Evolutionary conservation across 2,888 invertebrate species (phyloP).

Genomic region (Callimorpha dominula): DNA sequence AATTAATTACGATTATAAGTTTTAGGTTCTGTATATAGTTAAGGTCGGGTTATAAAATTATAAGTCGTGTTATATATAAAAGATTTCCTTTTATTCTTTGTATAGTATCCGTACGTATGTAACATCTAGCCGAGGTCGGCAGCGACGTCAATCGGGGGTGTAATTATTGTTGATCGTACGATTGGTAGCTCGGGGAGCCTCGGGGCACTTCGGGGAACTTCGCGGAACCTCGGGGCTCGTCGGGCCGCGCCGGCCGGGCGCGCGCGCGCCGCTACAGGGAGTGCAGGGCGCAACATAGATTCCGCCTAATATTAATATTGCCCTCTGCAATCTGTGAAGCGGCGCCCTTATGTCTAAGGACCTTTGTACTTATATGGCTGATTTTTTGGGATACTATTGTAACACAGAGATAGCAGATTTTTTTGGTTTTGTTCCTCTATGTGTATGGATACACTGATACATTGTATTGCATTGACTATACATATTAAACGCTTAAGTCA

Average conservation of each 20-base stretch:
- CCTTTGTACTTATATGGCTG: slow-evolving; percentile 81
- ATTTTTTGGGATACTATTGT: slow-evolving; percentile 80
- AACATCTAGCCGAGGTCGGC: slow-evolving; percentile 72
- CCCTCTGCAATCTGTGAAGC: slow-evolving; percentile 83
- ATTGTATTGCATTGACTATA: slow-evolving; percentile 58
- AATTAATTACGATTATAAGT: slow-evolving; percentile 67
- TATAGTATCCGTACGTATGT: slow-evolving; percentile 80
- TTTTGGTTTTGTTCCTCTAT: slow-evolving; percentile 87
- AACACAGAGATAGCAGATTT: slow-evolving; percentile 73
- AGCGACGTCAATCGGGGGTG: slow-evolving; percentile 50
- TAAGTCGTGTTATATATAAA: slow-evolving; percentile 84
- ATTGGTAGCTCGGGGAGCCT: slow-evolving; percentile 24
- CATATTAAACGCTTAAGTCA: slow-evolving; percentile 76
- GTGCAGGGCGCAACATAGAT: slow-evolving; percentile 81
- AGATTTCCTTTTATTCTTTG: slow-evolving; percentile 81
- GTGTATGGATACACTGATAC: slow-evolving; percentile 83
- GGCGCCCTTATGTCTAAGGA: slow-evolving; percentile 68
- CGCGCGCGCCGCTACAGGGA: slow-evolving; percentile 76
- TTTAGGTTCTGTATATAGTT: slow-evolving; percentile 75
- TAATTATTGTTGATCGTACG: slow-evolving; percentile 54
- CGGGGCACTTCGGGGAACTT: background rate
- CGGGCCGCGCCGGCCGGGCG: slow-evolving; percentile 52
- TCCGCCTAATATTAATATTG: slow-evolving; percentile 86
- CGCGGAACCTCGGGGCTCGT: background rate
- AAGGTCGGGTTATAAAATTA: slow-evolving; percentile 76